A percentile compares a stretch with the other conserved stretches of the same genome.
phyloP scores from a whole-genome alignment of 2,888 invertebrate genomes.

The Silvanus unidentatus region DNA sequence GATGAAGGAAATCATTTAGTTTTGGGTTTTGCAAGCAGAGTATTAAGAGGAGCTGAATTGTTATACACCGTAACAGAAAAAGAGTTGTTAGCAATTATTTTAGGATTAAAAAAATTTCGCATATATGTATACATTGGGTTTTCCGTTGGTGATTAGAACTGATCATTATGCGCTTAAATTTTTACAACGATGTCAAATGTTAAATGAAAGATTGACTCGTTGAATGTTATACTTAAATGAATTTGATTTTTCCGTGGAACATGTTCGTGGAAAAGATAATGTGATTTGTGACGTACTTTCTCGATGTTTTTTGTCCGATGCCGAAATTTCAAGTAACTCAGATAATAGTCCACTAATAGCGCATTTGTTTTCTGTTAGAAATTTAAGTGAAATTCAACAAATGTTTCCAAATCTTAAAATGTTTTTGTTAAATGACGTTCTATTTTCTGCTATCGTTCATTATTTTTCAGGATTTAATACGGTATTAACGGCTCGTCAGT shows the following conservation, averaged over 20 bases:
- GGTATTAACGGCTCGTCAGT: too few species aligned
- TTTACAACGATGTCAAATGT: constrained; percentile 2
- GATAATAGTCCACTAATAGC: too few species aligned
- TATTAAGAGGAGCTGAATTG: constrained; percentile 11
- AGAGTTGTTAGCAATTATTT: constrained; percentile 15
- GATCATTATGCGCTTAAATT: constrained; percentile 16
- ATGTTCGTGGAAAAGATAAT: constrained; percentile 6
- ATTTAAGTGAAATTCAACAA: too few species aligned
- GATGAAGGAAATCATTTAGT: constrained; percentile 8
- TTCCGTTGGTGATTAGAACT: too few species aligned
- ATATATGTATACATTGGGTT: too few species aligned
- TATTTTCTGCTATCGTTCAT: too few species aligned
- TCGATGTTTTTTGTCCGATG: too few species aligned
- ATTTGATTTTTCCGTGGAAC: constrained; percentile 4
- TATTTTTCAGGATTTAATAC: too few species aligned
- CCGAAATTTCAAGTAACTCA: too few species aligned
- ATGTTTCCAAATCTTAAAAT: too few species aligned
- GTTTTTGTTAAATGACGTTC: too few species aligned
- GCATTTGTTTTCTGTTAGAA: too few species aligned
- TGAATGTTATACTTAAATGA: constrained; percentile 4
- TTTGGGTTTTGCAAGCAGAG: constrained; percentile 14
- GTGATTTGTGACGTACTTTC: constrained; percentile 5
- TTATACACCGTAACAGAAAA: constrained; percentile 19
- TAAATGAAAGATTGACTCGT: constrained; percentile 6
- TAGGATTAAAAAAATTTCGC: constrained; percentile 12